Base-by-base conservation (phyloP, 2,888 invertebrate genomes). In the Rhagium mordax region DNA sequence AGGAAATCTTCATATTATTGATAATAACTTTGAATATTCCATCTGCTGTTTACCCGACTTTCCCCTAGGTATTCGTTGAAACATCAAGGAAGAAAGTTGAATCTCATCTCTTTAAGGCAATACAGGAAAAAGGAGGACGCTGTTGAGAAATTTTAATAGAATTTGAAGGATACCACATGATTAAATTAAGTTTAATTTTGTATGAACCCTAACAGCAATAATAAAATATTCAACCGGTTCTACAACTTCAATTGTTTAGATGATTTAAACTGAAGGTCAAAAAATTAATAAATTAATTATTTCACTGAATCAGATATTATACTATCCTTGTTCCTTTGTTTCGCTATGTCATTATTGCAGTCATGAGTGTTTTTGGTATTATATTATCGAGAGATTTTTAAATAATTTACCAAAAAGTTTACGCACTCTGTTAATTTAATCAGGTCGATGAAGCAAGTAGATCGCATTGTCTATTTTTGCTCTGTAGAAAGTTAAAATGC, bases 201-300 rank as follows among this genome's bases (percentile, higher is more conserved):
- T 27, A 33, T 61, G 70, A 55, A 61, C 70, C 70, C 68, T 61
- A 61, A 61, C n/a, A 33, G 41, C 61, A 21, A 47, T 48, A 67
- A 21, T 67, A 67, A 67, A 67, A 59, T 59, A 68, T 59, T 48
- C 20, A 57, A 55, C 55, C 55, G 16, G 60, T 49, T 69, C 21
- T n/a, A 51, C 47, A 53, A 33, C 7, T 21, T 57, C 57, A 57
- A 33, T 67, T 71, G 65, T 71, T 72, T 70, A 61, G 57, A 76
- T 72, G 70, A 74, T 76, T 72, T 57, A 33, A 53, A 61, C 16
- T 69, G 76, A 76, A 76, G 76, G 76, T 76, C 76, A 55, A 72
- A 71, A 70, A 67, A 76, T 72, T 76, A 74, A 71, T 76, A 70
- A 70, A 76, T 67, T 74, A 70, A 72, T 76, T 76, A 72, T 62